phyloP scores from a whole-genome alignment of 2,113 vertebrate species.

The Rhinogobius similis region DNA sequence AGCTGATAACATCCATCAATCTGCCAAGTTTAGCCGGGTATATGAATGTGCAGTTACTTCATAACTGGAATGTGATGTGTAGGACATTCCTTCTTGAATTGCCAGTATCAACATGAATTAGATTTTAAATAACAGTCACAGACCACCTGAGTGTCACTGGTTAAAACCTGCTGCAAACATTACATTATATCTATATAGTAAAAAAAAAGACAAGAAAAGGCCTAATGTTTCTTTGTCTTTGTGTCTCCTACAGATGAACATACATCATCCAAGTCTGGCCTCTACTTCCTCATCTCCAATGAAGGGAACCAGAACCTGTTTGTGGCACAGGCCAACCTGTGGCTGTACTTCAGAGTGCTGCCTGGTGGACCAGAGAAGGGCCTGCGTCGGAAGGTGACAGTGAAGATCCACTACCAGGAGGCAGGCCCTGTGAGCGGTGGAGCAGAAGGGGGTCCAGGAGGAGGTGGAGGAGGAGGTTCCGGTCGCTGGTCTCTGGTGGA shows the following conservation, averaged over 20 bases:
- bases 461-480: slow-evolving; percentile 40
- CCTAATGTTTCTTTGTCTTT: not conserved
- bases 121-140: not conserved
- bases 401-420: slow-evolving; percentile 92
- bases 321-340: slow-evolving; percentile 94
- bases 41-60: not conserved
- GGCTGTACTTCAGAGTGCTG: slow-evolving; percentile 94
- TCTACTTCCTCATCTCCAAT: slow-evolving; percentile 95
- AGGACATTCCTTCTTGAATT: not conserved
- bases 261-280: slow-evolving; percentile 83
- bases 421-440: slow-evolving; percentile 47
- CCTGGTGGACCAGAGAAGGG: slow-evolving; percentile 90
- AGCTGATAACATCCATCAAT: slow-evolving; percentile 1
- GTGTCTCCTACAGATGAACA: slow-evolving; percentile 84
- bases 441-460: slow-evolving; percentile 42
- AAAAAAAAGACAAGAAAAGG: not conserved
- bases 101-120: not conserved
- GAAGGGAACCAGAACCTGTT: slow-evolving; percentile 97
- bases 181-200: not conserved
- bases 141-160: not conserved
- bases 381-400: slow-evolving; percentile 88
- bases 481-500: slow-evolving; percentile 89
- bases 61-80: not conserved
- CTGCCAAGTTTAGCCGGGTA: not conserved
- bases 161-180: slow-evolving; percentile 6